Base-by-base conservation (phyloP, 2,888 invertebrate genomes). In the Dryomyza anilis region DNA sequence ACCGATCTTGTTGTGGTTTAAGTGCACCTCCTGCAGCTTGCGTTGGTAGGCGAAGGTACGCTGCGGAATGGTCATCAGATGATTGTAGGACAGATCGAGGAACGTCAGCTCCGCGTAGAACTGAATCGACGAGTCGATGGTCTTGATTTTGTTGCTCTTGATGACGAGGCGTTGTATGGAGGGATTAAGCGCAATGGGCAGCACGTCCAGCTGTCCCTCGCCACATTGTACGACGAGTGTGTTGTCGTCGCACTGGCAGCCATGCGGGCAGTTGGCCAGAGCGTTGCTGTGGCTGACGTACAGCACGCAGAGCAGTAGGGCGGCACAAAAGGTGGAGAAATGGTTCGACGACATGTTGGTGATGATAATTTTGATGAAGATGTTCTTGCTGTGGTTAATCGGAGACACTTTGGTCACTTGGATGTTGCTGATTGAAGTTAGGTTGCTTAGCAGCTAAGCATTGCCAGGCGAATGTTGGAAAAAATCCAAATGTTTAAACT, bases 181-280 rank as follows among this genome's bases (percentile, higher is more conserved):
- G 43, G 96, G 96, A 85, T 96, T 96, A 69, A 96, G 85, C 1
- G 94, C 93, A 75, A 95, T 95, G 67, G 95, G 95, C 68, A 96
- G 88, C 65, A 94, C 93, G 84, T 94, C 94, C 71, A 96, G 86
- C 75, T 92, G 92, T 76, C 93, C 93, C 78, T 91, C 91, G 74
- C 93, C 90, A 83, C 95, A 96, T 71, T 91, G 90, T 57, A 95
- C 95, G 60, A 92, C 91, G 69, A 93, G 88, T 1, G 91, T 94
- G 71, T 94, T 94, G 78, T 96, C 95, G 84, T 95, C 92, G 85
- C 96, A 96, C 81, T 86, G 88, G 84, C 96, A 96, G 70, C 91
- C 92, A 62, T 85, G 87, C 5, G 95, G 95, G 78, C 95, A 96
- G 83, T 92, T 90, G 52, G 91, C 91, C 69, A 90, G 65, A 5